phyloP scores from a whole-genome alignment of 2,113 vertebrate species.

The Gambusia affinis region DNA sequence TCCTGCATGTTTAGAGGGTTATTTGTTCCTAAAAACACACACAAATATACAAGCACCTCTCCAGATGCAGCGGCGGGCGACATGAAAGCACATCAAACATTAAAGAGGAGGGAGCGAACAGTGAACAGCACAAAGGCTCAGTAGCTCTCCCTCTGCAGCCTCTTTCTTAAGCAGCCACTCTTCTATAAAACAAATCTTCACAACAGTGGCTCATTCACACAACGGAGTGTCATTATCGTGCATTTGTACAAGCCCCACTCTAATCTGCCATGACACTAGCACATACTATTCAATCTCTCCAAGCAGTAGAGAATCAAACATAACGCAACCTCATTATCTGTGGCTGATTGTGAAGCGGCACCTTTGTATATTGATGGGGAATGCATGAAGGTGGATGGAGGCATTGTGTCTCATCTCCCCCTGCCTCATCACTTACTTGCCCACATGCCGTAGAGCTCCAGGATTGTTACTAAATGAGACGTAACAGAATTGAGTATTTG shows the following conservation, averaged over 20 bases:
- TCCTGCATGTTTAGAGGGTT: background rate
- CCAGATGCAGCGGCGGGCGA: conserved; percentile 43
- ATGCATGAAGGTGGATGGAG: conserved; percentile 58
- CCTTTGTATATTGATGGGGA: conserved; percentile 70
- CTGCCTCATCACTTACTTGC: conserved; percentile 47
- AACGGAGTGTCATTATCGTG: conserved; percentile 65
- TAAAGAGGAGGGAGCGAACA: conserved; percentile 48
- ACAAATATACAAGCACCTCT: conserved; percentile 30
- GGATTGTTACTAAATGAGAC: conserved; percentile 60
- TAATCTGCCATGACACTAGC: conserved; percentile 75
- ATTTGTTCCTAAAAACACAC: conserved; percentile 14
- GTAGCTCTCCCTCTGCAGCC: conserved; percentile 32
- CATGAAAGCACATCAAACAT: conserved; percentile 69
- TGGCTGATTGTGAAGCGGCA: conserved; percentile 76
- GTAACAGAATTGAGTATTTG: conserved; percentile 40
- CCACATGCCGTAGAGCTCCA: conserved; percentile 41
- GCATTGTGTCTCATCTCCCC: conserved; percentile 50
- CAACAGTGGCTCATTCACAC: conserved; percentile 51
- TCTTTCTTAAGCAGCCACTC: conserved; percentile 45
- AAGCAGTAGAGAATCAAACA: conserved; percentile 64
- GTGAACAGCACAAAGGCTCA: conserved; percentile 47
- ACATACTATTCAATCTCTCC: conserved; percentile 71
- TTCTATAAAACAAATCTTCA: conserved; percentile 55
- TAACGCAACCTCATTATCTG: conserved; percentile 71
- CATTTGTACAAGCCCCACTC: conserved; percentile 53